These are phyloP conservation scores for Dicrurus megarhynchus DNA, from an alignment of 2,113 vertebrate genomes.

Conservation along the genomic window DNA sequence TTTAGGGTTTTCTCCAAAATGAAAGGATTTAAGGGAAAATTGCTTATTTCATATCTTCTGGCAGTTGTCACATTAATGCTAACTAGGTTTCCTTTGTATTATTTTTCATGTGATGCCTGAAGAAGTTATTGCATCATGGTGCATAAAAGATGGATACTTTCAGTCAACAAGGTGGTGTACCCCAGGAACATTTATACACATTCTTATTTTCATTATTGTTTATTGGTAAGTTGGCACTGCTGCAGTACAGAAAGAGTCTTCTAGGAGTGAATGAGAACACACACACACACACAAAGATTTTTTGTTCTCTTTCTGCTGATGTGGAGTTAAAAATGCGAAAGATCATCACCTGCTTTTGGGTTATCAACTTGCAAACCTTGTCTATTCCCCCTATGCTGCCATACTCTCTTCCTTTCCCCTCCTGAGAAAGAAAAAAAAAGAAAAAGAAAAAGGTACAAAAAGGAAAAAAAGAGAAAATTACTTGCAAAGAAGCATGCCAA, in stretches of 20 bases:
- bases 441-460: rapidly evolving
- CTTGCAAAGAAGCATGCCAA: background rate
- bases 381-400: background rate
- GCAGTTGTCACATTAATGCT: background rate
- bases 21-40: background rate
- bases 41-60: background rate
- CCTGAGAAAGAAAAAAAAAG: no score
- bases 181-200: background rate
- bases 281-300: background rate
- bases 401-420: background rate
- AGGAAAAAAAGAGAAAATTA: background rate
- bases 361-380: background rate
- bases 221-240: background rate
- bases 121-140: background rate
- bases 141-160: background rate
- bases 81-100: background rate
- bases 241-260: background rate
- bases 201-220: background rate
- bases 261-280: background rate
- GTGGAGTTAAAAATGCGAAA: background rate
- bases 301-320: background rate
- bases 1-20: background rate
- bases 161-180: background rate
- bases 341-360: background rate
- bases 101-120: background rate